Base-by-base conservation (phyloP, 2,113 vertebrate genomes). In the Petroica traversi region DNA sequence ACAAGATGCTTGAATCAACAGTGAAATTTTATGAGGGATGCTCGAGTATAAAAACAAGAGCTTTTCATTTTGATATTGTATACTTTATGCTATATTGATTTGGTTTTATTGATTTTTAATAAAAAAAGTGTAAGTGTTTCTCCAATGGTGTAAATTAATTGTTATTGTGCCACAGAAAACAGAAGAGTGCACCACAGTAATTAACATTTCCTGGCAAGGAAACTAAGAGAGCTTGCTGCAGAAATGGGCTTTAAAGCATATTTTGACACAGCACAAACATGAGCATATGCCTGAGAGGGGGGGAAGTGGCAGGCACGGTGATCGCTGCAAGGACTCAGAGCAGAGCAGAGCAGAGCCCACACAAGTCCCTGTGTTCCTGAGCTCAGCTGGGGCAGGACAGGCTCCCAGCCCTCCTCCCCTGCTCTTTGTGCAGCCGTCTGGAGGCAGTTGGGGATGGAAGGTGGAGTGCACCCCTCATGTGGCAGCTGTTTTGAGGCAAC, bases 91-190 rank as follows among this genome's bases (percentile, higher is more conserved):
- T 38, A 31, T 38, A 96, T 94, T 69, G 94, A 96, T 95, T 88
- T 89, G 52, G n/a, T 84, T 96, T 78, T 73, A 97, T 95, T 94
- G 96, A 83, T 95, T 92, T 92, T 96, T 96, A 95, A 96, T 97
- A 93, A 96, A 97, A 97, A 97, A 92, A 59, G 52, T 66, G 45
- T 80, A 85, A 93, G 92, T 76, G 91, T 92, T 96, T 94, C 86
- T 94, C 75, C 93, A 93, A 78, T 77, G 71, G 49, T 89, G 85
- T 92, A 93, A 95, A 96, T 95, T 92, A 89, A 95, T 97, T 92
- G 91, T 76, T 96, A 88, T 36, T 81, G 73, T 49, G 4, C 85
- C 89, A 83, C 46, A 33, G 85, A 89, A 97, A 94, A 95, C 76
- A 94, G 92, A 91, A 95, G 87, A 95, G 61, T 88, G 88, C 76